These are phyloP conservation scores for Rhea pennata DNA, from an alignment of 2,113 vertebrate genomes.

Conservation along the genomic window DNA sequence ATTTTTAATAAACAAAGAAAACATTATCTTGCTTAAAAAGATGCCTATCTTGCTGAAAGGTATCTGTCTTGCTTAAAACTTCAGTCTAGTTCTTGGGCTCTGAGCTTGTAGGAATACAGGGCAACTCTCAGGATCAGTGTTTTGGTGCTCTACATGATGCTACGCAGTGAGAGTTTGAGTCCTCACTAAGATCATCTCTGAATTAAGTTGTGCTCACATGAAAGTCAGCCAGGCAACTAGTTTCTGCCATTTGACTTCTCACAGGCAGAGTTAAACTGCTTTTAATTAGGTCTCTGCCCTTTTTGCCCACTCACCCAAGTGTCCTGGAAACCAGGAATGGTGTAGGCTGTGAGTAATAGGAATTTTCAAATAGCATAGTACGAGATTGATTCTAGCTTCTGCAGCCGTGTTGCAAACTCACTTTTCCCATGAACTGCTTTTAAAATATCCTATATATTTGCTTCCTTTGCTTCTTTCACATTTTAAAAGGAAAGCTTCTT, in stretches of 20 bases:
- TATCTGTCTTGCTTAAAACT: background rate
- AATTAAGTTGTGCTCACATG: background rate
- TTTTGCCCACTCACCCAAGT: background rate
- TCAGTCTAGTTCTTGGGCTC: background rate
- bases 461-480: background rate
- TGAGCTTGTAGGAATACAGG: background rate
- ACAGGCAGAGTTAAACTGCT: background rate
- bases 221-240: background rate
- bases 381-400: constrained; percentile 25
- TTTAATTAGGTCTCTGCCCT: background rate
- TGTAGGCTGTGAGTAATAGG: background rate
- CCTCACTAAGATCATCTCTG: background rate
- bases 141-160: background rate
- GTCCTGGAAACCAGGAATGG: background rate
- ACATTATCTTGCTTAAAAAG: background rate
- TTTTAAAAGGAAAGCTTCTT: background rate
- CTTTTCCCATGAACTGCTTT: background rate
- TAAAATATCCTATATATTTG: background rate
- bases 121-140: background rate
- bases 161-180: background rate
- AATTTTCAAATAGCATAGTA: background rate
- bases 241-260: background rate
- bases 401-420: background rate
- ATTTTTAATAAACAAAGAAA: background rate
- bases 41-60: background rate